These are phyloP conservation scores for Macaria notata DNA, from an alignment of 2,888 invertebrate species.

Conservation along the genomic window DNA sequence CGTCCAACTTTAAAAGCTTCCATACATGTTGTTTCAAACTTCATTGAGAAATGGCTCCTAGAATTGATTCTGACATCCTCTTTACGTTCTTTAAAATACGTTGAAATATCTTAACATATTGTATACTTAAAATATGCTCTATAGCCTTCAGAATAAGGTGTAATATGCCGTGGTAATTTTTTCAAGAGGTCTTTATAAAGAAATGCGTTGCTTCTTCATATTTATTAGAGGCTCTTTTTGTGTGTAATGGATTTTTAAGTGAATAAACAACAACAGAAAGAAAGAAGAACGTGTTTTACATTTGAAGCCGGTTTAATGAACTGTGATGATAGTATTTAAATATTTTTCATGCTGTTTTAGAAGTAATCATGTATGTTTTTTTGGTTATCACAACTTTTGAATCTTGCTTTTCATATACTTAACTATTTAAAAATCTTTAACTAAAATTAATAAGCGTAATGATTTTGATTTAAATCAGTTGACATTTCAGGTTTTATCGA, in stretches of 20 bases:
- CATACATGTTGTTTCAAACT: constrained; percentile 65
- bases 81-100: constrained; percentile 65
- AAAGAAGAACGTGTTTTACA: constrained; percentile 34
- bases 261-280: constrained; percentile 67
- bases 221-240: constrained; percentile 76
- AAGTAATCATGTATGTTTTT: too few relatives aligned
- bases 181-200: constrained; percentile 48
- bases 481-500: too few relatives aligned
- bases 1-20: constrained; percentile 76
- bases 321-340: constrained; percentile 12
- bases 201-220: constrained; percentile 61
- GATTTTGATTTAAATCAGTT: too few relatives aligned
- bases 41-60: constrained; percentile 77
- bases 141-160: constrained; percentile 5
- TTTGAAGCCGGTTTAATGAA: constrained; percentile 39
- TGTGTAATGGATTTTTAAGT: constrained; percentile 79
- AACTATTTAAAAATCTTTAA: too few relatives aligned
- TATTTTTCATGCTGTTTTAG: neutral
- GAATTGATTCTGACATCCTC: constrained; percentile 76
- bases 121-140: constrained; percentile 35
- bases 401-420: too few relatives aligned
- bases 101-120: constrained; percentile 53
- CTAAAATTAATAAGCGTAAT: too few relatives aligned
- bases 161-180: constrained; percentile 16
- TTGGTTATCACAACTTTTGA: too few relatives aligned